Percentiles rank a stretch among this genome's conserved stretches.
phyloP scores from a whole-genome alignment of 2,797 vertebrate species.

The Pseudochirops corinnae region DNA sequence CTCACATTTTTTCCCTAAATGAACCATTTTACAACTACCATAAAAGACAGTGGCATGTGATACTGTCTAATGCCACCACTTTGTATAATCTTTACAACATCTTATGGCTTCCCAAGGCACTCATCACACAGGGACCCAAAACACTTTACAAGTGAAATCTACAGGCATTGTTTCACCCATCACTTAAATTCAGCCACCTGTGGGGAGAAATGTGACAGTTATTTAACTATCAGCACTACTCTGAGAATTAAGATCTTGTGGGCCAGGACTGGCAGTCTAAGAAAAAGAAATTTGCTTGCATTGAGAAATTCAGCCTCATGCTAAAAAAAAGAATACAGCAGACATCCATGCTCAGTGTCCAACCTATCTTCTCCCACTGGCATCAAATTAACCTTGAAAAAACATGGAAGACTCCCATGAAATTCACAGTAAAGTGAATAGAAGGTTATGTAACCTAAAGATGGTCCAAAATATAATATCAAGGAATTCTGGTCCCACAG shows the following conservation, averaged over 20 bases:
- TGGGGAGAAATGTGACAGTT: neutral
- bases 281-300: neutral
- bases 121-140: slow-evolving; percentile 63
- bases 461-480: neutral
- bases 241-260: neutral
- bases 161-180: neutral
- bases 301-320: neutral
- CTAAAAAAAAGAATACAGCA: neutral
- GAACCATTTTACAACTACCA: slow-evolving; percentile 79
- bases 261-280: neutral
- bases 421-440: fast-evolving
- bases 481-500: neutral
- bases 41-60: slow-evolving; percentile 73
- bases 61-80: slow-evolving; percentile 70
- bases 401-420: neutral
- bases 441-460: neutral
- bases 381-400: neutral
- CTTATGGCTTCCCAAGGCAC: slow-evolving; percentile 64
- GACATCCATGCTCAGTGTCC: neutral
- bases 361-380: neutral
- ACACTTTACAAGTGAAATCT: slow-evolving; percentile 58
- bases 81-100: slow-evolving; percentile 78
- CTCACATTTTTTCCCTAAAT: slow-evolving; percentile 72
- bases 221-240: neutral
- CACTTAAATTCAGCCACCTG: neutral